Evolutionary conservation across 2,113 vertebrate genomes (phyloP), one percentile per base, ranked within the genome.

Genomic region (Clarias gariepinus): DNA sequence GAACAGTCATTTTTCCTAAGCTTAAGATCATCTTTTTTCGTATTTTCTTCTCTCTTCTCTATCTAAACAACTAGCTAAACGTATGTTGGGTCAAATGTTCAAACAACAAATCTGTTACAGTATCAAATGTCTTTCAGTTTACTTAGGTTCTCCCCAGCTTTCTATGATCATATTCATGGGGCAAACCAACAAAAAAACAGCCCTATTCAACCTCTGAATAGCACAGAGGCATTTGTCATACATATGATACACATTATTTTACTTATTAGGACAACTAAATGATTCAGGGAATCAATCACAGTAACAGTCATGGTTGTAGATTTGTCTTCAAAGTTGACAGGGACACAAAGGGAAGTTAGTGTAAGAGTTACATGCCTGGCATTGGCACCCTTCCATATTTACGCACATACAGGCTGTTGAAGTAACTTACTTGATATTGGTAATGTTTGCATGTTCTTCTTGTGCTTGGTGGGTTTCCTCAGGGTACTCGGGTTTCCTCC

Each of bases 1-100:
- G 52, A 81, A 69, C n/a, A 47, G 33, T 33, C 68, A 73, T 79
- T 87, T 77, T 74, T 68, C 30, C 64, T 53, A n/a, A 66, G 16
- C 64, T 64, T 52, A 11, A 55, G 74, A 76, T 52, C 47, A 63
- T 25, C 47, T 73, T 63, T 13, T 57, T 41, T 19, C 47, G n/a
- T 30, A 25, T 41, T 28, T 84, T 33, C 47, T 36, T 12, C 15
- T 53, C 16, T 30, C 21, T 21, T 71, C 12, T 73, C 11, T 21
- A 2, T 19, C 25, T 6, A 82, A 78, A 57, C 4, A 11, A 47
- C 53, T 33, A 60, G 36, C 52, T 78, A 74, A 23, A 81, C 15
- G 12, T 73, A 81, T 83, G 61, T 30, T 55, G 41, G 76, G 33
- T 74, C 28, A 30, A 69, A 76, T 61, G 23, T 71, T 28, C 5